Base-by-base conservation (phyloP, 92 coral and sea anemone genomes). In the Muricea muricata region DNA sequence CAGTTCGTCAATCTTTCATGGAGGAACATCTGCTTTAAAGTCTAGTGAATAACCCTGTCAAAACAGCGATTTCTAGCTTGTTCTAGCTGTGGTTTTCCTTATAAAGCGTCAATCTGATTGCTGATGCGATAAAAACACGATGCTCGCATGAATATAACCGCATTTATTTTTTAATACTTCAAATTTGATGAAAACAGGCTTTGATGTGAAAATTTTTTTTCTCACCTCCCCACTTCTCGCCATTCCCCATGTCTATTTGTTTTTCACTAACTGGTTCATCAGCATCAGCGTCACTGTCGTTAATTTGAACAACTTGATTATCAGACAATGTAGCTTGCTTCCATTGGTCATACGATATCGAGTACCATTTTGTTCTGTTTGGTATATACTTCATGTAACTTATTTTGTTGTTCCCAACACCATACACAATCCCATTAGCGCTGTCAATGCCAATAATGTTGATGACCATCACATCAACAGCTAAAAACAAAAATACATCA, bases 321-420 rank as follows among this genome's bases (percentile, higher is more conserved):
- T 24, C 42, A 70, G 83, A 65, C 37, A 42, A 45, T 25, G 11
- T 52, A 20, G 87, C 94, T 7, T 28, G 9, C n/a, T 75, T 46
- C 94, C 93, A 93, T 20, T 58, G 87, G 4, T 54, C 55, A 15
- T 32, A 63, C 15, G 86, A 78, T 24, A 93, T 89, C 0, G 93
- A 91, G 48, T 75, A 89, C 97, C 97, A 93, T 11, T 67, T 87
- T 0, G 76, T 83, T 0, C 61, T 54, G 5, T 79, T 41, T 32
- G 90, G 65, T 6, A 45, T 60, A 75, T 91, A 87, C 76, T 84
- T 87, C 93, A 93, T 91, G 89, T 93, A 93, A 21, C 93, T 93
- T 26, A 87, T 73, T 60, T 66, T 85, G 83, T 91, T 93, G 15
- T 83, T 81, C 7, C 91, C 84, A 33, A 93, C 84, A 33, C 93